Evolutionary conservation across 2,888 invertebrate species (phyloP).

Genomic region (Polietes domitor): DNA sequence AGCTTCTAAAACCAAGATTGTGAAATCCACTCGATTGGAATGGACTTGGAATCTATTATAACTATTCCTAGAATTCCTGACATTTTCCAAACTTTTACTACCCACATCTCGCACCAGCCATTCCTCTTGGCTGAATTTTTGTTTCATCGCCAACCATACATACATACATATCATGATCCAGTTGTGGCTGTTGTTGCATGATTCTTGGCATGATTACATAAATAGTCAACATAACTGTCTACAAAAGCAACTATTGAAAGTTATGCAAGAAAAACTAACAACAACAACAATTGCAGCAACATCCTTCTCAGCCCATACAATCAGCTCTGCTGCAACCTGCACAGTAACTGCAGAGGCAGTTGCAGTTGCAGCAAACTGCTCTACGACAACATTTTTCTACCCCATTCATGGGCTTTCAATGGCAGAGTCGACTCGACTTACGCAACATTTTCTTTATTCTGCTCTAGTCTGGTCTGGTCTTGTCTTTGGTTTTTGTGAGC

Average conservation of each 20-base stretch:
- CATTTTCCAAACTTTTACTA: too few species aligned
- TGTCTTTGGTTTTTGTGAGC: not conserved
- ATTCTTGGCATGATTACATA: slow-evolving; percentile 48
- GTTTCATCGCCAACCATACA: not conserved
- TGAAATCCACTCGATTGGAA: too few species aligned
- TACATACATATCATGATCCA: slow-evolving; percentile 1
- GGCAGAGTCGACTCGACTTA: slow-evolving; percentile 34
- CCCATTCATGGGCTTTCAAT: not conserved
- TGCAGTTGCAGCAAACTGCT: not conserved
- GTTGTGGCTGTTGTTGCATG: slow-evolving; percentile 7
- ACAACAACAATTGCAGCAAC: not conserved
- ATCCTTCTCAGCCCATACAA: not conserved
- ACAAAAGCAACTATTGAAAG: slow-evolving; percentile 59
- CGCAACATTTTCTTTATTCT: slow-evolving; percentile 46
- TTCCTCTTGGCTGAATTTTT: not conserved
- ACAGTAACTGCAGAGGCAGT: not conserved
- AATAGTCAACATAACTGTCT: slow-evolving; percentile 63
- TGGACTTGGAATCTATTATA: too few species aligned
- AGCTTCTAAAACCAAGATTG: too few species aligned
- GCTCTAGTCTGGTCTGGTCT: slow-evolving; percentile 13
- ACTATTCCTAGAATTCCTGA: too few species aligned
- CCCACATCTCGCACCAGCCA: too few species aligned
- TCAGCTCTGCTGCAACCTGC: not conserved
- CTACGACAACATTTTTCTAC: not conserved
- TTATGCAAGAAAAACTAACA: slow-evolving; percentile 28